Evolutionary conservation across 2,113 vertebrate genomes (phyloP), one percentile per base, ranked within the genome.

Genomic region (Zingel zingel): DNA sequence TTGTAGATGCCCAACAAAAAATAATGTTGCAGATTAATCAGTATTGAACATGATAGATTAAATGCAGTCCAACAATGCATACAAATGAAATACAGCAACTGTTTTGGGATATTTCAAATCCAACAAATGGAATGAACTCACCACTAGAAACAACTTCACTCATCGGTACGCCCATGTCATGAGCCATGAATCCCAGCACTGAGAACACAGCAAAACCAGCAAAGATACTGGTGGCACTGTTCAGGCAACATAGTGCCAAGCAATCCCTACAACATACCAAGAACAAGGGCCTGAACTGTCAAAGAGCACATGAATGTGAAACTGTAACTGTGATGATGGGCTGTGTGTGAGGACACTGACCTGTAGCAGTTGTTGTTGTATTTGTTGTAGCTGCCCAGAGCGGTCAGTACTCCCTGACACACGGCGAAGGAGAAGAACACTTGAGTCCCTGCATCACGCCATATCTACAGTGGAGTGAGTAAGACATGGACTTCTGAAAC

Each of bases 371-470:
- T 95, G 92, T 97, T 98, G 92, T 96, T 95, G 57, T 97, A 99
- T 59, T 96, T 97, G 91, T 99, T 99, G 93, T 98, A 99, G 95
- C 98, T 99, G 64, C 97, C 97, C 89, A 99, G 90, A 56, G 97
- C 95, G 0, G 96, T 98, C 59, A 98, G 93, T 19, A 97, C 97
- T 2, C 98, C 98, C 84, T 96, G 96, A 74, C 96, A 96, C 76
- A 98, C 94, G 19, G 97, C 96, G 0, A 96, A 97, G 36, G 97
- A 97, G 91, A 97, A 98, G 77, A 99, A 95, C 85, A 99, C 97
- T 88, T 98, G 96, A 2, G 95, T 97, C 25, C 95, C 96, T 0
- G 98, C 98, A 5, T 97, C 96, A 92, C 92, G 82, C 98, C 98
- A 99, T 2, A 97, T 96, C 98, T 98, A 86, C 4, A 92, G 76